Base-by-base conservation (phyloP, 2,797 vertebrate genomes). In the Buceros bicornis region DNA sequence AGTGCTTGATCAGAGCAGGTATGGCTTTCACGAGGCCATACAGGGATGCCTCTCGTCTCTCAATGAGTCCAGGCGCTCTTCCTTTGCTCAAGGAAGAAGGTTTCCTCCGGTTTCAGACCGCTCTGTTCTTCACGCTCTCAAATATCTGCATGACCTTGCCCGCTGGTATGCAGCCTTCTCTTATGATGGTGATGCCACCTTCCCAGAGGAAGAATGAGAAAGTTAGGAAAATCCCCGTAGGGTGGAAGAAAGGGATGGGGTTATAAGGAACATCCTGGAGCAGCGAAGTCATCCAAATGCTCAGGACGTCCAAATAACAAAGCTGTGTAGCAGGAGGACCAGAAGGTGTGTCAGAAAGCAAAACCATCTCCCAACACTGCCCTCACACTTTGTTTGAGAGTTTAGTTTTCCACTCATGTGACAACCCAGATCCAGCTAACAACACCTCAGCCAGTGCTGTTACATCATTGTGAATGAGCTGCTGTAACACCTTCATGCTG, bases 141-240 rank as follows among this genome's bases (percentile, higher is more conserved):
- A 99, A 99, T 72, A 99, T 98, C 97, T 99, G 98, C 73, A 76
- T 95, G 83, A 99, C 98, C 85, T 98, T 98, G 28, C 92, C 90
- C 16, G 98, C 98, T 31, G 99, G 98, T 17, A 99, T 97, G 89
- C 99, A 99, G 50, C 99, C 99, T 97, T 99, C 99, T 87, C 99
- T 96, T 64, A 99, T 25, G 29, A 99, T 98, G 82, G 87, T 97
- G 94, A 99, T 99, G 84, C 93, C 97, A 45, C 98, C 99, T 99
- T 93, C 67, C 40, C 58, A 3, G 58, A 66, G 60, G 40, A 72
- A 60, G 17, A 87, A 78, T 0, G 8, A 51, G 31, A 87, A 58
- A 50, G 28, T 92, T 42, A 93, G 54, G 50, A 26, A 20, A 24
- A 8, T 10, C 6, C 17, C 25, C 79, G 42, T 6, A 64, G 67